These are phyloP conservation scores for Octomys mimax DNA, from an alignment of 2,797 vertebrate genomes.

Conservation along the genomic window DNA sequence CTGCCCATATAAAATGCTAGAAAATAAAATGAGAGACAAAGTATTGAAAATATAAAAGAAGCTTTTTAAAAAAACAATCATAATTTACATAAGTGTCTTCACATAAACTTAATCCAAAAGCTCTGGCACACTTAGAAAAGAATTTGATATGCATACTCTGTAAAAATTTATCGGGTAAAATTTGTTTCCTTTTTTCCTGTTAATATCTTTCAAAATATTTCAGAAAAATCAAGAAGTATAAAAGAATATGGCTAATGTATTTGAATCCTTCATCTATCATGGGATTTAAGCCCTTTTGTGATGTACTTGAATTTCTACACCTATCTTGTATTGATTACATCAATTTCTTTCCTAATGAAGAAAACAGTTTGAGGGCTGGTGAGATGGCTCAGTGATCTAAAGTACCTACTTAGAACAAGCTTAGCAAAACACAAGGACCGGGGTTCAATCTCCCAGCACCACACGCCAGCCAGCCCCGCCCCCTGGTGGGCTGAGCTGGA, in stretches of 20 bases:
- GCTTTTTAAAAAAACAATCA: neutral
- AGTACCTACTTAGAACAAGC: too few relatives aligned
- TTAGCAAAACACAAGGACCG: too few relatives aligned
- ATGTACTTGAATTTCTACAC: neutral
- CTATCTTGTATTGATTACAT: neutral
- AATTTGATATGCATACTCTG: neutral
- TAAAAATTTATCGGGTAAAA: neutral
- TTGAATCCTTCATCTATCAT: neutral
- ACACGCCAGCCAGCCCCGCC: too few relatives aligned
- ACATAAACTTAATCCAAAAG: neutral
- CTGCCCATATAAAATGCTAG: neutral
- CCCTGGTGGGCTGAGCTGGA: too few relatives aligned
- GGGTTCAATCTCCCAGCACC: too few relatives aligned
- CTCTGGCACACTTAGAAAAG: neutral
- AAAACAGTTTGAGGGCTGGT: neutral
- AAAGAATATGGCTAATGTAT: neutral
- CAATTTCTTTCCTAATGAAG: neutral
- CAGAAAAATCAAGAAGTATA: neutral
- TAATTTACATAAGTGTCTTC: neutral
- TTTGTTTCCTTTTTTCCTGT: slow-evolving; percentile 1
- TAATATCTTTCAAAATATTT: slow-evolving; percentile 1
- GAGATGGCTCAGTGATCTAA: too few relatives aligned
- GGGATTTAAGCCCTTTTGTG: neutral
- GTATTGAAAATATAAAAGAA: slow-evolving; percentile 10
- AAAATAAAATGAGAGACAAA: neutral